These are phyloP conservation scores for Sminthurides bifidus DNA, from an alignment of 1,140 invertebrate species.

Conservation along the genomic window DNA sequence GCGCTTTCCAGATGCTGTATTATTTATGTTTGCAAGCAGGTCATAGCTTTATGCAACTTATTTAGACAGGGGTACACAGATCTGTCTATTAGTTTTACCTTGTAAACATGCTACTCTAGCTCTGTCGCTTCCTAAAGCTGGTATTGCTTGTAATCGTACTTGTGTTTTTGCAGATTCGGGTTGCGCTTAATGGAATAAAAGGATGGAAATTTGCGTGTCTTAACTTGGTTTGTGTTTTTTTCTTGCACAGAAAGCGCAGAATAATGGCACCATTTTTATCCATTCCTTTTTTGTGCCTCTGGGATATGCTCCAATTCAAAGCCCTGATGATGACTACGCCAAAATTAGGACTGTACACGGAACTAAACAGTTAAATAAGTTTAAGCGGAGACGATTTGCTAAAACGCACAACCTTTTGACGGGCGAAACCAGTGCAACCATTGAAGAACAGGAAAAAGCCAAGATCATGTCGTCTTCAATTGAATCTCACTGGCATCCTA, in stretches of 20 bases:
- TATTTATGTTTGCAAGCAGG: too few relatives aligned
- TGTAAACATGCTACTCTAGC: too few relatives aligned
- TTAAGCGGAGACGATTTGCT: slow-evolving; percentile 73
- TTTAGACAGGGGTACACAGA: too few relatives aligned
- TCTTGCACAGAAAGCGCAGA: slow-evolving; percentile 51
- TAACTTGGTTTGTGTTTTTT: too few relatives aligned
- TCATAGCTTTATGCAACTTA: too few relatives aligned
- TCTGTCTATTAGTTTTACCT: too few relatives aligned
- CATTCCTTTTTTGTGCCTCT: slow-evolving; percentile 75
- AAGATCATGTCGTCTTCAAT: slow-evolving; percentile 74
- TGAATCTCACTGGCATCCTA: slow-evolving; percentile 97
- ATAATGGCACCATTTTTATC: slow-evolving; percentile 89
- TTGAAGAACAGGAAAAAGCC: slow-evolving; percentile 50
- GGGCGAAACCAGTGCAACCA: slow-evolving; percentile 58
- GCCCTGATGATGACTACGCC: slow-evolving; percentile 51
- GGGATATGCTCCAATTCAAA: slow-evolving; percentile 68
- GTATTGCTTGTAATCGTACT: too few relatives aligned
- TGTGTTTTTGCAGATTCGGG: background rate
- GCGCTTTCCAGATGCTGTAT: too few relatives aligned
- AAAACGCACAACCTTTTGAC: slow-evolving; percentile 91
- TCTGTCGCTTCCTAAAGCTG: too few relatives aligned
- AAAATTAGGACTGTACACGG: slow-evolving; percentile 59
- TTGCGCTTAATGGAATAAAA: too few relatives aligned
- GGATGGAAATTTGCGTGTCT: too few relatives aligned
- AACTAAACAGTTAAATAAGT: slow-evolving; percentile 78